Evolutionary conservation across 2,113 vertebrate species (phyloP).

Genomic region (Pterophyllum scalare): DNA sequence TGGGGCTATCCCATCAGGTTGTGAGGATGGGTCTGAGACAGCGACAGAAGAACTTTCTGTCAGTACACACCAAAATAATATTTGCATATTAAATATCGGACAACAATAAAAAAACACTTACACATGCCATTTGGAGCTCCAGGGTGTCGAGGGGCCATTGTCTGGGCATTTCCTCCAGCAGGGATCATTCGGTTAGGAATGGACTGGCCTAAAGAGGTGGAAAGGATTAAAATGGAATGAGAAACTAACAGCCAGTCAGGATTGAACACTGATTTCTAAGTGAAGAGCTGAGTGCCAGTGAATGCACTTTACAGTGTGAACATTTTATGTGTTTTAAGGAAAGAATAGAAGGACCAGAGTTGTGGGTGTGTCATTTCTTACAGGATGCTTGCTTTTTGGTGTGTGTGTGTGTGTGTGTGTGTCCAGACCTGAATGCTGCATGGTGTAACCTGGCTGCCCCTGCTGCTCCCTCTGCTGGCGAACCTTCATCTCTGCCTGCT

Average conservation of each 20-base stretch:
- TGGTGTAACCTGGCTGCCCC: conserved; percentile 78
- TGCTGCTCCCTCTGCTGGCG: conserved; percentile 93
- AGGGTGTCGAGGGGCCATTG: conserved; percentile 83
- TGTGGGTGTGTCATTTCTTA: not conserved
- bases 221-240: not conserved
- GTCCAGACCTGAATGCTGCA: conserved; percentile 64
- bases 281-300: not conserved
- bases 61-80: not conserved
- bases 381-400: not conserved
- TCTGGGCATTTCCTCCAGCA: conserved; percentile 59
- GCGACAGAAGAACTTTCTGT: not conserved
- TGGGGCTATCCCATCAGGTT: conserved; percentile 84
- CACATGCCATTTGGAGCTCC: conserved; percentile 93
- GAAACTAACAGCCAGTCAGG: not conserved
- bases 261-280: not conserved
- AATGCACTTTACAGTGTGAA: not conserved
- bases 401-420: not conserved
- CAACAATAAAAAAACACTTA: conserved; percentile 77
- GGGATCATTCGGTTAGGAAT: conserved; percentile 85
- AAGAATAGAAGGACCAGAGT: not conserved
- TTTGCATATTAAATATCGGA: not conserved
- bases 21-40: conserved; percentile 70
- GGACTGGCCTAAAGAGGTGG: conserved; percentile 70
- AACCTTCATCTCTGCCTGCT: conserved; percentile 91
- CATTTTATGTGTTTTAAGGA: not conserved